These are phyloP conservation scores for Oceanites oceanicus DNA, from an alignment of 2,113 vertebrate genomes.

Conservation along the genomic window DNA sequence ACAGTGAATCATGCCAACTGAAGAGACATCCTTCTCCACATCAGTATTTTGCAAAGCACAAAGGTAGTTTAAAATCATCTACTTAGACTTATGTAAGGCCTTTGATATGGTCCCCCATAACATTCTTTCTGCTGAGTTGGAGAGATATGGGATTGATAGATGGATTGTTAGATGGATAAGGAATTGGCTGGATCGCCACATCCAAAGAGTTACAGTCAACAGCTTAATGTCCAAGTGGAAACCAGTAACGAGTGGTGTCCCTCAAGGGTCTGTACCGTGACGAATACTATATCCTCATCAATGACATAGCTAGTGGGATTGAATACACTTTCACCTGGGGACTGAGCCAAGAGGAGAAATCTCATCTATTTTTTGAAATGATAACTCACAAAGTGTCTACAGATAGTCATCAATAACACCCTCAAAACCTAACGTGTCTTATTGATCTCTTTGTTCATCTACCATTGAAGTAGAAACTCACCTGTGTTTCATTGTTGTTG, in stretches of 20 bases:
- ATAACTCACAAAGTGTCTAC: background rate
- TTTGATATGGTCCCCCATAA: background rate
- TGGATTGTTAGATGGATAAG: background rate
- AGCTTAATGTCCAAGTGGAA: background rate
- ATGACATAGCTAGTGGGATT: background rate
- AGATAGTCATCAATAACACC: background rate
- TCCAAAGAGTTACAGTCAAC: background rate
- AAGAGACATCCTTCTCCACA: background rate
- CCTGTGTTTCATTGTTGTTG: background rate
- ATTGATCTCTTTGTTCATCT: background rate
- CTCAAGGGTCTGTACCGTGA: background rate
- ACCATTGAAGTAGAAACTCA: background rate
- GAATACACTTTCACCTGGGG: background rate
- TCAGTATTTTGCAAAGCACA: background rate
- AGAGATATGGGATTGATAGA: too few species aligned
- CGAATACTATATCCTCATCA: background rate
- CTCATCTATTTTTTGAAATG: background rate
- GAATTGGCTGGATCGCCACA: background rate
- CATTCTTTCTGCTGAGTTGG: background rate
- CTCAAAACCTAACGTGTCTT: background rate
- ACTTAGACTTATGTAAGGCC: background rate
- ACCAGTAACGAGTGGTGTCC: background rate
- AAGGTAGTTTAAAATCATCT: background rate
- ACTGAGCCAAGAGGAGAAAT: background rate
- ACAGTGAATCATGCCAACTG: background rate